These are phyloP conservation scores for Engraulis encrasicolus DNA, from an alignment of 2,113 vertebrate genomes.

Conservation along the genomic window DNA sequence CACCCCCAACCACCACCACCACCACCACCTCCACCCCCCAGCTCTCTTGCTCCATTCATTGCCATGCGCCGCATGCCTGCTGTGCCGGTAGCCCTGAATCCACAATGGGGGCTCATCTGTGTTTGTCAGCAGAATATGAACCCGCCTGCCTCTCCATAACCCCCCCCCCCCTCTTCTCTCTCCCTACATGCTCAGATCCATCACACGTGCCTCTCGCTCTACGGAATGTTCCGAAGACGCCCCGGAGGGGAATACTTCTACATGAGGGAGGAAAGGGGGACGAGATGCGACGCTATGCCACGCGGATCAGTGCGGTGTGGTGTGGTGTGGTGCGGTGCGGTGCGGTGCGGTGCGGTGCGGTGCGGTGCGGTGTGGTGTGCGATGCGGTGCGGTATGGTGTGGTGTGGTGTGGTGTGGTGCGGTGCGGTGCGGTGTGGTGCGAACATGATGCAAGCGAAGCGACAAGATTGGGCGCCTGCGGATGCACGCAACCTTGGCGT, in stretches of 20 bases:
- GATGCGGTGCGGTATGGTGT: too few species aligned
- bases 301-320: too few species aligned
- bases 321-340: too few species aligned
- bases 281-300: not conserved
- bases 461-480: not conserved
- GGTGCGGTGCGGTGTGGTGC: too few species aligned
- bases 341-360: too few species aligned
- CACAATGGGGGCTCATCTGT: slow-evolving; percentile 28
- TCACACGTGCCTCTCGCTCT: slow-evolving; percentile 38
- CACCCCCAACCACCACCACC: too few species aligned
- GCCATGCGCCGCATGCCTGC: not conserved
- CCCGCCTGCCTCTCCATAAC: not conserved
- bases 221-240: slow-evolving; percentile 33
- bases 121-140: slow-evolving; percentile 46
- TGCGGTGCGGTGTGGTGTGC: too few species aligned
- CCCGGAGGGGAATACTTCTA: not conserved
- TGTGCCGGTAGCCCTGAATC: slow-evolving; percentile 39
- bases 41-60: not conserved
- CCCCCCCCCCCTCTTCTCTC: slow-evolving; percentile 21
- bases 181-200: slow-evolving; percentile 33
- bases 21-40: too few species aligned
- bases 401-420: too few species aligned
- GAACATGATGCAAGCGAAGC: not conserved
- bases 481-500: slow-evolving; percentile 41
- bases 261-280: slow-evolving; percentile 20